These are phyloP conservation scores for Gymnothorax javanicus DNA, from an alignment of 2,797 vertebrate genomes.

Conservation along the genomic window DNA sequence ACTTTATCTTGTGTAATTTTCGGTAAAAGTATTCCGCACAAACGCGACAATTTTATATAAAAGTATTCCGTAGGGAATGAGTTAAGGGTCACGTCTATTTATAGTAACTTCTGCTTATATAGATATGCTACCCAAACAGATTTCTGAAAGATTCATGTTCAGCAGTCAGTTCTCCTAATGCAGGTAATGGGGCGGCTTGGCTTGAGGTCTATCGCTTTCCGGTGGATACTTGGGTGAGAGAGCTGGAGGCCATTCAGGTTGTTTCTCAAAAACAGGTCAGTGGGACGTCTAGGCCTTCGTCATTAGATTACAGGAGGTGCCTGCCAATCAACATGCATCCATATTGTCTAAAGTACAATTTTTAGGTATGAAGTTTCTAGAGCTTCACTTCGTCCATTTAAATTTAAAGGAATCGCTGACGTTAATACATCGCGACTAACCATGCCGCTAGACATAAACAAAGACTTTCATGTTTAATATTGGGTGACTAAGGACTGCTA, in stretches of 20 bases:
- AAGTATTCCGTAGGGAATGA: no score
- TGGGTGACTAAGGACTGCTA: no score
- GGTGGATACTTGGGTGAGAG: conserved; percentile 80
- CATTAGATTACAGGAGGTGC: neutral
- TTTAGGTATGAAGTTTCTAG: no score
- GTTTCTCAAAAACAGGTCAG: conserved; percentile 51
- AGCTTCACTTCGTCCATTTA: no score
- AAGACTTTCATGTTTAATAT: no score
- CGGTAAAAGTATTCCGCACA: no score
- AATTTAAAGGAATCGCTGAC: no score
- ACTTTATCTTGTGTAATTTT: no score
- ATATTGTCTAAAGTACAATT: neutral
- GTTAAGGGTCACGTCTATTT: neutral
- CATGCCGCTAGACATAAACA: no score
- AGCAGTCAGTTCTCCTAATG: conserved; percentile 45
- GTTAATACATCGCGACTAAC: no score
- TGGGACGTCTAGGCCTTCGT: neutral
- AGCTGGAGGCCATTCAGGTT: conserved; percentile 60
- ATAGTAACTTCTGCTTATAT: neutral
- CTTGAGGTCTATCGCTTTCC: conserved; percentile 85
- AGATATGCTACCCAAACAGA: neutral
- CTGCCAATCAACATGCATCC: neutral
- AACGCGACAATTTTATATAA: no score
- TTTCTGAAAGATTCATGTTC: neutral
- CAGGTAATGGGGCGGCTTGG: conserved; percentile 77